A percentile compares a stretch with the other conserved stretches of the same genome.
phyloP scores from a whole-genome alignment of 2,888 invertebrate species.

The Lucinisca nassula region DNA sequence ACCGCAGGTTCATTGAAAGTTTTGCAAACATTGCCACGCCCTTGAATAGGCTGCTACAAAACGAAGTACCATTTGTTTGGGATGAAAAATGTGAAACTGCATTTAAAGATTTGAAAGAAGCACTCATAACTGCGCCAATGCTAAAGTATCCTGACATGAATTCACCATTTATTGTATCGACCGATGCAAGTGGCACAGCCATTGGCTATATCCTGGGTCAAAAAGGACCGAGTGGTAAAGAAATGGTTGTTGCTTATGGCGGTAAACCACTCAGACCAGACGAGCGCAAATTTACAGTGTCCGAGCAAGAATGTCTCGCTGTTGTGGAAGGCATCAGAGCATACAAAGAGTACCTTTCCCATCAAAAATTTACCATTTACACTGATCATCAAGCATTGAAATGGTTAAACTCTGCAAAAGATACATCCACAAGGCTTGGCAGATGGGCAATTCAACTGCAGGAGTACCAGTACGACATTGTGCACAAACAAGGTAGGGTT shows the following conservation, averaged over 20 bases:
- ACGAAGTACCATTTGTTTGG: constrained; percentile 79
- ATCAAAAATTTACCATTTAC: constrained; percentile 26
- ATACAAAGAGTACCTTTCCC: constrained; percentile 40
- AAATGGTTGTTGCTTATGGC: too few species aligned
- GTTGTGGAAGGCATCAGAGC: constrained; percentile 38
- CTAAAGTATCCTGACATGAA: constrained; percentile 68
- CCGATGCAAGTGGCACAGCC: constrained; percentile 54
- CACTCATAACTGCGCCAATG: constrained; percentile 66
- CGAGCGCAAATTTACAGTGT: constrained; percentile 33
- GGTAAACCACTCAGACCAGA: constrained; percentile 22
- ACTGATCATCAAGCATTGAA: constrained; percentile 37
- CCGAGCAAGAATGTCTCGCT: constrained; percentile 46
- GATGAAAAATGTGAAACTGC: constrained; percentile 76
- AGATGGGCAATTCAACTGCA: constrained; percentile 61
- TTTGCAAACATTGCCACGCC: constrained; percentile 79
- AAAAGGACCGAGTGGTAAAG: too few species aligned
- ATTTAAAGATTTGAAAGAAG: constrained; percentile 81
- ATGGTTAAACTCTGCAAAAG: constrained; percentile 40
- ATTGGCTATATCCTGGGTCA: too few species aligned
- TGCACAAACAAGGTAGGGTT: constrained; percentile 20
- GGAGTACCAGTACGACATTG: constrained; percentile 50
- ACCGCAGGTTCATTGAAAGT: constrained; percentile 84
- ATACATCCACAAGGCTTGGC: constrained; percentile 48
- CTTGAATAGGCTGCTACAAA: constrained; percentile 78
- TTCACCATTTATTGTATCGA: constrained; percentile 55